Conservation (phyloP, 53 echinoderm and acorn worm genomes). For the Paracentrotus lividus region DNA sequence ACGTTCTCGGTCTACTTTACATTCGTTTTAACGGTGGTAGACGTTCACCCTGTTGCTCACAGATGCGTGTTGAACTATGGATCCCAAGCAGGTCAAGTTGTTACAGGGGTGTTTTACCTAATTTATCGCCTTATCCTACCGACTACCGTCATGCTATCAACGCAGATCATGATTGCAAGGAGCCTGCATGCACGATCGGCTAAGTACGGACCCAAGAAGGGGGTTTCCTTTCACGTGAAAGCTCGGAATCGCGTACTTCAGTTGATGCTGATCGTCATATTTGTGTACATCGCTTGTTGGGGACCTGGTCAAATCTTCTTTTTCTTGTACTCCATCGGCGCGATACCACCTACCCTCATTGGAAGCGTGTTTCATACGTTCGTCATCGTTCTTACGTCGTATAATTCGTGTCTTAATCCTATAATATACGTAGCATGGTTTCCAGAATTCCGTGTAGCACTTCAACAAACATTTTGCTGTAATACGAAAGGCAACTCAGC, state of each 20-base stretch:
- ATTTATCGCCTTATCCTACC: slow-evolving; percentile 75
- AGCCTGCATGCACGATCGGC: slow-evolving; percentile 69
- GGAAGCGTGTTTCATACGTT: slow-evolving; percentile 69
- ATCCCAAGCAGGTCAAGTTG: slow-evolving; percentile 48
- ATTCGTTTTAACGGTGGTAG: slow-evolving; percentile 64
- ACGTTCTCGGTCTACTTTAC: not conserved
- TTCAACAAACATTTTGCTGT: not conserved
- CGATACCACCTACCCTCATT: slow-evolving; percentile 65
- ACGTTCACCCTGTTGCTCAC: slow-evolving; percentile 57
- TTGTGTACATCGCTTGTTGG: slow-evolving; percentile 86
- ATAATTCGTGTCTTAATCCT: slow-evolving; percentile 83
- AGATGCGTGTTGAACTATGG: slow-evolving; percentile 55
- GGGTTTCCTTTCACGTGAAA: slow-evolving; percentile 74
- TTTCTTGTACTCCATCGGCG: slow-evolving; percentile 74
- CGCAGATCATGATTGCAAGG: slow-evolving; percentile 72
- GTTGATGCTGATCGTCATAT: slow-evolving; percentile 80
- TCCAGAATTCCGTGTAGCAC: slow-evolving; percentile 33
- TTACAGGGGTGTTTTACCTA: slow-evolving; percentile 69
- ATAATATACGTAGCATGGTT: slow-evolving; percentile 74
- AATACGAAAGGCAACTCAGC: not conserved
- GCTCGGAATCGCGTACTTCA: slow-evolving; percentile 78
- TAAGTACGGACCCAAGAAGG: slow-evolving; percentile 46
- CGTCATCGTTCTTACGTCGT: slow-evolving; percentile 76
- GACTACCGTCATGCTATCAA: slow-evolving; percentile 74
- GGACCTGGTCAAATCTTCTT: slow-evolving; percentile 80